Evolutionary conservation across 1,140 invertebrate species (phyloP).

Genomic region (Zaprionus kolodkinae): DNA sequence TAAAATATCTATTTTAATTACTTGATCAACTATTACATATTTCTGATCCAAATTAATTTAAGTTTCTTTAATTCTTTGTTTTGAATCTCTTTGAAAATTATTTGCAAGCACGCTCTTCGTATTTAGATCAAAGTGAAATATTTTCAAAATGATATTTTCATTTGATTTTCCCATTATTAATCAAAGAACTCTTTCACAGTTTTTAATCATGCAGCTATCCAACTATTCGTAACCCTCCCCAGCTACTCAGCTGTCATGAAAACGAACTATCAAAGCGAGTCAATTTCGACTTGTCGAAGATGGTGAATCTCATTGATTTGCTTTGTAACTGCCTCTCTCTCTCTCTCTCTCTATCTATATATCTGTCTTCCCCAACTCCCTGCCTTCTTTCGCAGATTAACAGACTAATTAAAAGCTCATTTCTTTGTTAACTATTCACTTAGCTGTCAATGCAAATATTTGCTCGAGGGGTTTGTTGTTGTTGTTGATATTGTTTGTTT

Average conservation of each 20-base stretch:
- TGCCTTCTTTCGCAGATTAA: constrained; percentile 1
- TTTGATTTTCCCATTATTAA: no score
- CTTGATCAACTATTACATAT: no score
- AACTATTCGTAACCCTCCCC: not conserved
- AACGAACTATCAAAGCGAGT: not conserved
- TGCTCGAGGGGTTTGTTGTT: constrained; percentile 10
- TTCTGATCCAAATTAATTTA: not conserved
- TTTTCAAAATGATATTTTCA: no score
- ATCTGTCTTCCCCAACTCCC: not conserved
- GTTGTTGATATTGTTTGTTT: constrained; percentile 29
- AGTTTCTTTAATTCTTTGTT: not conserved
- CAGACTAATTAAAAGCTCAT: constrained; percentile 29
- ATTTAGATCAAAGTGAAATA: no score
- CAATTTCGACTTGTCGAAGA: not conserved
- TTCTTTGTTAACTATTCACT: constrained; percentile 27
- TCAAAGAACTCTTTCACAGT: not conserved
- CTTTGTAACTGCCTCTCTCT: not conserved
- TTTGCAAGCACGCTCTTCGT: no score
- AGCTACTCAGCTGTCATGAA: not conserved
- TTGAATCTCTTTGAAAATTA: no score
- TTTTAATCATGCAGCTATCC: not conserved
- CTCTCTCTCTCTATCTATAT: no score
- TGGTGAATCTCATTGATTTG: not conserved
- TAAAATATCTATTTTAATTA: no score
- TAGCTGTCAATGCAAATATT: constrained; percentile 35